Percentiles rank a stretch among this genome's conserved stretches.
These are phyloP conservation scores for Acrobasis repandana DNA, from an alignment of 2,888 invertebrate species.

Conservation along the genomic window DNA sequence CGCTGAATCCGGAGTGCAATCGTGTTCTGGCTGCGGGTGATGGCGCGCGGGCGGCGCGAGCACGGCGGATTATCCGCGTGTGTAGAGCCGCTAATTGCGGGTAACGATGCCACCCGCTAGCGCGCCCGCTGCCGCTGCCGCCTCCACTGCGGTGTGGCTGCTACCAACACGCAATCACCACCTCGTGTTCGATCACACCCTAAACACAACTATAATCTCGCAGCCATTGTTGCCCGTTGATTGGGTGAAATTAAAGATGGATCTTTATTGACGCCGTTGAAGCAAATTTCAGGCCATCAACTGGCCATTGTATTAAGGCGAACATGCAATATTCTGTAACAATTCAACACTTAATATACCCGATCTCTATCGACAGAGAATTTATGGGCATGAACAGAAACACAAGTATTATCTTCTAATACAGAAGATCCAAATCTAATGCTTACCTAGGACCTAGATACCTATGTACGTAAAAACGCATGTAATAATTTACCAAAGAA, in stretches of 20 bases:
- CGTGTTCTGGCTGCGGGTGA: slow-evolving; percentile 50
- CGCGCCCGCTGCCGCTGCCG: slow-evolving; percentile 33
- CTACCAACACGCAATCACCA: slow-evolving; percentile 34
- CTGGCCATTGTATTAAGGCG: background rate
- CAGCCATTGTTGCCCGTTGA: background rate
- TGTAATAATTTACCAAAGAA: background rate
- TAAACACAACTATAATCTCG: background rate
- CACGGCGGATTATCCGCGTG: slow-evolving; percentile 72
- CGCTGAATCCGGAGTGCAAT: slow-evolving; percentile 78
- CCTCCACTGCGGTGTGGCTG: slow-evolving; percentile 24
- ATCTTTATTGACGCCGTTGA: slow-evolving; percentile 5
- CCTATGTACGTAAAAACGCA: background rate
- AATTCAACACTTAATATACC: no score
- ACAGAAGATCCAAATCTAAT: no score
- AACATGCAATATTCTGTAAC: no score
- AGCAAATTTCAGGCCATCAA: background rate
- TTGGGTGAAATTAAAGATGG: background rate
- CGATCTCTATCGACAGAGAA: no score
- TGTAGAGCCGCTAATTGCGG: slow-evolving; percentile 79
- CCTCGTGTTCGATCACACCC: slow-evolving; percentile 27
- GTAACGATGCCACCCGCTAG: slow-evolving; percentile 54
- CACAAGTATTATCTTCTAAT: no score
- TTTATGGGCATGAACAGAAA: no score
- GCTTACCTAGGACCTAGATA: no score
- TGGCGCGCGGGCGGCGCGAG: slow-evolving; percentile 42